phyloP scores from a whole-genome alignment of 2,113 vertebrate genomes.

The Galbula dea region DNA sequence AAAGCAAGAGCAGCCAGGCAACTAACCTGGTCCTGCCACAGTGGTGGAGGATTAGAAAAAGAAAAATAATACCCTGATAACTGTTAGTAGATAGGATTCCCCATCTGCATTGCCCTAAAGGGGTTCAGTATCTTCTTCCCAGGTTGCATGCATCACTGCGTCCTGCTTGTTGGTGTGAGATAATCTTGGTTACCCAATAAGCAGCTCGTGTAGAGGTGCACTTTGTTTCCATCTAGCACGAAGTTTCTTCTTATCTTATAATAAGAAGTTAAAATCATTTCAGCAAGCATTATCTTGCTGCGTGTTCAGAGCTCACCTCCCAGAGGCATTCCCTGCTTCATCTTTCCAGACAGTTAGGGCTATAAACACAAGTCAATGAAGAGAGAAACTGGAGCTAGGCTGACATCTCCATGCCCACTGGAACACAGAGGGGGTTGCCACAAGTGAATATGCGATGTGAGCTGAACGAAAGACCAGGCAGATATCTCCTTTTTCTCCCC shows the following conservation, averaged over 20 bases:
- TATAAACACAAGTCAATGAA: accelerated
- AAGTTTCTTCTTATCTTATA: background rate
- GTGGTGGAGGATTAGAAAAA: background rate
- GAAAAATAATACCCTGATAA: background rate
- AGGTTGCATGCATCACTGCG: accelerated
- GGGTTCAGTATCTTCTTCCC: background rate
- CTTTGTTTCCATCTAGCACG: background rate
- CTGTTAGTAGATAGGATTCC: background rate
- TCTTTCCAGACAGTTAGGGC: background rate
- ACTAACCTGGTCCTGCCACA: background rate
- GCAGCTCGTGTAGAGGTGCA: background rate
- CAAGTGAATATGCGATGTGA: background rate
- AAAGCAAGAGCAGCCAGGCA: background rate
- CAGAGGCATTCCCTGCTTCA: background rate
- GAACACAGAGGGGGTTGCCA: background rate
- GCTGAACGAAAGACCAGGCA: background rate
- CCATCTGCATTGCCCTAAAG: background rate
- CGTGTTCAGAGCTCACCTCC: accelerated
- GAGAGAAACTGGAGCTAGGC: background rate
- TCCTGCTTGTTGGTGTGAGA: background rate
- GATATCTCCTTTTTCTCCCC: background rate
- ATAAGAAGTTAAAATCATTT: background rate
- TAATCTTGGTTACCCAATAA: background rate
- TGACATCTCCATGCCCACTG: background rate
- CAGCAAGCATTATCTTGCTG: background rate